Percentiles rank a stretch among this genome's conserved stretches.
Evolutionary conservation across 2,888 invertebrate genomes (phyloP).

Genomic region (Drosophila differens): DNA sequence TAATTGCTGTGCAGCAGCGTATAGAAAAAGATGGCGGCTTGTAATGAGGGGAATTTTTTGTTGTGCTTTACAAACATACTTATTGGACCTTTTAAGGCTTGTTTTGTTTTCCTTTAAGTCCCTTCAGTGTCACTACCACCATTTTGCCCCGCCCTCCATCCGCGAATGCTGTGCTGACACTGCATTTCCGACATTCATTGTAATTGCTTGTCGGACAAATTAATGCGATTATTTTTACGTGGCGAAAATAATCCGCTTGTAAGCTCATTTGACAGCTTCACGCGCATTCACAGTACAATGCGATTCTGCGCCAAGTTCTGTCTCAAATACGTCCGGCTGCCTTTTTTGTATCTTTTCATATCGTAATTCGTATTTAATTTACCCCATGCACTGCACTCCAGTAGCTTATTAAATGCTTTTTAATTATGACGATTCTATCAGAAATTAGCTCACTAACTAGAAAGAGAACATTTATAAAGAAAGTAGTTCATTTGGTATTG

Average conservation of each 20-base stretch:
- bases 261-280: conserved; percentile 71
- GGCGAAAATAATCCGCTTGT: conserved; percentile 69
- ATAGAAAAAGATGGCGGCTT: conserved; percentile 21
- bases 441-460: conserved; percentile 25
- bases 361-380: conserved; percentile 34
- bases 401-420: conserved; percentile 23
- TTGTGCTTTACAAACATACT: conserved; percentile 6
- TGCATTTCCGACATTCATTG: conserved; percentile 47
- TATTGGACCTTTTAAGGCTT: conserved; percentile 18
- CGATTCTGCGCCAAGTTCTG: conserved; percentile 36
- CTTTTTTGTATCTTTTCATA: conserved; percentile 5
- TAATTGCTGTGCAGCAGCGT: conserved; percentile 49
- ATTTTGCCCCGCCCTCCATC: no score
- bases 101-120: conserved; percentile 37
- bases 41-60: conserved; percentile 17
- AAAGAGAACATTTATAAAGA: not conserved
- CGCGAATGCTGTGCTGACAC: conserved; percentile 1
- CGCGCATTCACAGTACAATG: conserved; percentile 51
- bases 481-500: not conserved
- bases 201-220: conserved; percentile 74
- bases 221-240: conserved; percentile 75
- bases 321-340: not conserved
- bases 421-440: conserved; percentile 36
- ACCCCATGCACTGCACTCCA: not conserved
- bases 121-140: conserved; percentile 12